Base-by-base conservation (phyloP, 1,140 invertebrate species). In the Drosophila yakuba region DNA sequence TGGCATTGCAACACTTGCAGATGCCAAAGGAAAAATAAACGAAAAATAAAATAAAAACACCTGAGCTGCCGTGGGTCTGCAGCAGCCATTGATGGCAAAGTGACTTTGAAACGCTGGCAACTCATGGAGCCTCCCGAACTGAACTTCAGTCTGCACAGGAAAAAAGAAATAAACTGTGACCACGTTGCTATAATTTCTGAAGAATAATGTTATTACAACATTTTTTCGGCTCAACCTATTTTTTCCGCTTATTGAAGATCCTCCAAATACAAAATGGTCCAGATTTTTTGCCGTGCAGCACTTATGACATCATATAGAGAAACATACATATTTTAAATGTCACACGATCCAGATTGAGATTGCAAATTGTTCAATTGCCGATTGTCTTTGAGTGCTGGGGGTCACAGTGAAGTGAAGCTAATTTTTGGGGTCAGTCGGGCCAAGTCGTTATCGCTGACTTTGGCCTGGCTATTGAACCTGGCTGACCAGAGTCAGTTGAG, bases 1-100 rank as follows among this genome's bases (percentile, higher is more conserved):
- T 79, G 74, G 68, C 68, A 77, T 82, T 82, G 68, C 79, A 82
- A 82, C 79, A 82, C 79, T 82, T 80, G 78, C 60, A 76, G 78
- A 60, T 43, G 55, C 50, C 48, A 67, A 80, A 60, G 17, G 61
- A 45, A 69, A 68, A 68, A 55, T 41, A 69, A 69, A 54, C 17
- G 25, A 67, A 55, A 69, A 55, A 39, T 69, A 38, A 56, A 69
- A 48, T 69, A 71, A 71, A 71, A 71, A 71, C 77, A 80, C 78
- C 71, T 80, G 78, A 43, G 55, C 44, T 47, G 68, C 75, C 43
- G 59, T 20, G 47, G 39, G 51, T 47, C 69, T 41, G 43, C 41
- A 23, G 47, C 55, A 41, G 58, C 63, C 71, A 78, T 77, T 74
- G 74, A 82, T 74, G 68, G 80, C 68, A 69, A 66, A 68, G 64